Evolutionary conservation across 1,140 invertebrate genomes (phyloP), one percentile per base, ranked within the genome.

Genomic region (Rhopalosiphum maidis): DNA sequence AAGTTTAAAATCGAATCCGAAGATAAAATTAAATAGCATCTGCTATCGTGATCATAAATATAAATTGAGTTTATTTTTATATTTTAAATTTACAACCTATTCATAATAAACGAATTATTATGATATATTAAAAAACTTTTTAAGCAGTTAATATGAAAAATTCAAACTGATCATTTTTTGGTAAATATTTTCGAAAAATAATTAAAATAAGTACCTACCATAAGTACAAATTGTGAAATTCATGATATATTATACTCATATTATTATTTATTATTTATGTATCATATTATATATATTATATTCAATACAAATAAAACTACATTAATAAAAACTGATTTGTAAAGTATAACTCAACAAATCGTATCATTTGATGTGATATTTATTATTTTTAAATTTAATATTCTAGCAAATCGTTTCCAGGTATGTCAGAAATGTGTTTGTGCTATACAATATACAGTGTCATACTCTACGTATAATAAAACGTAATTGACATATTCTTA

Each of bases 101-200:
- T 60, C 54, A 68, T 55, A 89, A 55, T 41, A 89, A 54, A 54
- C 9, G 43, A 89, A 89, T 88, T 88, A 51, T 41, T 22, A 41
- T 89, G 54, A 68, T 68, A 68, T 60, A 90, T 90, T 90, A 90
- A 68, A 90, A 90, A 90, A 90, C 89, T 90, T 90, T 60, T 68
- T 60, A 30, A 54, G 37, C 21, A 35, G n/a, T 54, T 93, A 25
- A 54, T 48, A 87, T 54, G 51, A 89, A 35, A 89, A 89, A 35
- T 5, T 21, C 48, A 88, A 54, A 35, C 41, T 15, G 6, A 86
- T 89, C 54, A 2, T 89, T 55, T 89, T 41, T 41, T 7, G 51
- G n/a, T 15, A 55, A 55, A 89, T 41, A 89, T 37, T 37, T 48
- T 35, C 0, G 11, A 55, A 23, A 25, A 89, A 55, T 25, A 55